A percentile compares a stretch with the other conserved stretches of the same genome.
Conservation (phyloP, 2,113 vertebrate species). For the Psilopsiagon aymara region DNA sequence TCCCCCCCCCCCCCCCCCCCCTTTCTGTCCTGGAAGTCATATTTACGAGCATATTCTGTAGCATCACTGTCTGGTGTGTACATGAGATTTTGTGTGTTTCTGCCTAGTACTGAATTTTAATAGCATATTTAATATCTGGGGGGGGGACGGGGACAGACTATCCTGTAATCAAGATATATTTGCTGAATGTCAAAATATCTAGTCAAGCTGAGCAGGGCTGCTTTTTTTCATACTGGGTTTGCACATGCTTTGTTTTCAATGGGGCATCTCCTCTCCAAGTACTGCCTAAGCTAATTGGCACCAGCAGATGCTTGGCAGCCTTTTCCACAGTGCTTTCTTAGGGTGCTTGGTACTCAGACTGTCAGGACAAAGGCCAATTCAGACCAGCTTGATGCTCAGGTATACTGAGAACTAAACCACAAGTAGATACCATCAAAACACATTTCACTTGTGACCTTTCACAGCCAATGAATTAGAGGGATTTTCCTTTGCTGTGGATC, state of each 20-base stretch:
- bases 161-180: not conserved
- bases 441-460: conserved; percentile 85
- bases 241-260: not conserved
- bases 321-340: conserved; percentile 59
- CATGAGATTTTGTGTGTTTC: not conserved
- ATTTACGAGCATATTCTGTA: not conserved
- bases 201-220: not conserved
- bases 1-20: too few species aligned
- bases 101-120: not conserved
- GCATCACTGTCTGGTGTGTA: not conserved
- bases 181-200: not conserved
- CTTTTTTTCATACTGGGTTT: not conserved
- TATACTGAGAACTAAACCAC: conserved; percentile 80
- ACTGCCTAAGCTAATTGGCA: not conserved
- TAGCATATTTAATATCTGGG: not conserved
- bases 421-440: conserved; percentile 83
- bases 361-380: conserved; percentile 79
- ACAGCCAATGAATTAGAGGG: conserved; percentile 81
- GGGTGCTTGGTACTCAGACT: conserved; percentile 65
- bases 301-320: conserved; percentile 36
- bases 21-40: not conserved
- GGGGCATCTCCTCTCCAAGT: conserved; percentile 1
- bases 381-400: conserved; percentile 72
- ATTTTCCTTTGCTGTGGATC: conserved; percentile 81
- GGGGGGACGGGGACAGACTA: too few species aligned